phyloP scores from a whole-genome alignment of 2,797 vertebrate species.

The Manis javanica region DNA sequence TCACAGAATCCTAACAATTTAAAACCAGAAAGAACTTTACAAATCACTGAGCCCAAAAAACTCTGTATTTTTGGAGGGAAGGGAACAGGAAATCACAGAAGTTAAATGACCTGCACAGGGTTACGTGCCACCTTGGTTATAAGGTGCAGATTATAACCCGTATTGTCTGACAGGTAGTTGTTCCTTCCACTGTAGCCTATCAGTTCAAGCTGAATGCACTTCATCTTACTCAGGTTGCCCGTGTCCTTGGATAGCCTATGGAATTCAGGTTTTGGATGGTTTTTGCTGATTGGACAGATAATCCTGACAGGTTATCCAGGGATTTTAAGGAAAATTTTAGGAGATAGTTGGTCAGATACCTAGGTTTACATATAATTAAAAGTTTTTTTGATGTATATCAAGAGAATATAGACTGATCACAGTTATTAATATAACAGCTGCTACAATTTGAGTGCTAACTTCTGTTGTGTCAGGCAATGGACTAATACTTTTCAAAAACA shows the following conservation, averaged over 20 bases:
- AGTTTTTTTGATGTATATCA: background rate
- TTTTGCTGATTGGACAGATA: background rate
- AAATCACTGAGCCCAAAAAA: background rate
- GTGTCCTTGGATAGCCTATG: background rate
- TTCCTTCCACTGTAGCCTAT: background rate
- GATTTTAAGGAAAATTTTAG: constrained; percentile 17
- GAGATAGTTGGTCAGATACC: background rate
- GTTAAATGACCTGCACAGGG: constrained; percentile 7
- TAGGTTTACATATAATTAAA: constrained; percentile 4
- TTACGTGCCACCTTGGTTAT: background rate
- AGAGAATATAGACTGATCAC: background rate
- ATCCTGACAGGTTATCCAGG: background rate
- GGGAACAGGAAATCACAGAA: constrained; percentile 22
- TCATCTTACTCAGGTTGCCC: background rate
- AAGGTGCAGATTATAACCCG: background rate
- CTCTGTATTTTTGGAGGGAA: constrained; percentile 17
- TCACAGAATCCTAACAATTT: background rate
- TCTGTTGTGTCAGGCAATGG: background rate
- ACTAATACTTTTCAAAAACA: constrained; percentile 18
- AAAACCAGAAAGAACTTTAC: background rate
- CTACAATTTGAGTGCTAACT: background rate
- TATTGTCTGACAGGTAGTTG: background rate
- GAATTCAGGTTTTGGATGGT: constrained; percentile 1
- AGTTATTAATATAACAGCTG: background rate
- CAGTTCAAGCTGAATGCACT: background rate